Evolutionary conservation across 2,797 vertebrate genomes (phyloP), one percentile per base, ranked within the genome.

Genomic region (Parotocinclus haroldoi): DNA sequence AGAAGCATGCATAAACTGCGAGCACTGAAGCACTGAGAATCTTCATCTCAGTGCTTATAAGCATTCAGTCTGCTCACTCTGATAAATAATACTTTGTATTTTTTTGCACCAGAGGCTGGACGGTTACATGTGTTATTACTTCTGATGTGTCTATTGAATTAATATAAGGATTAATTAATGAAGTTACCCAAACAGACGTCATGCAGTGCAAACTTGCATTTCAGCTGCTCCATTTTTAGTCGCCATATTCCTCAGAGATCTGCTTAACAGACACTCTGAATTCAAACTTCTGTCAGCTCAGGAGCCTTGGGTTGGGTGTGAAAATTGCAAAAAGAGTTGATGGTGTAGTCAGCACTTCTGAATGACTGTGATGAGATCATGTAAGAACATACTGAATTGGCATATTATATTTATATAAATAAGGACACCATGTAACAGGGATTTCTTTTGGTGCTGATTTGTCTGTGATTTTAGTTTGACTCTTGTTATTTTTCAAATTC

Each of bases 351-450:
- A 48, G 13, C 11, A 12, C 13, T 50, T 50, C 14, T 17, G 12
- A 46, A 11, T 46, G 12, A 46, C 10, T 13, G 12, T 46, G n/a
- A 11, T 46, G 10, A 46, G 12, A 11, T 46, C 27, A 27, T 27
- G 10, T 42, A 48, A 48, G 16, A 58, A 74, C 12, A 57, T 46
- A 64, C 71, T 27, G 63, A 76, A 68, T 42, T 59, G 48, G 68
- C 57, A 71, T 42, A 27, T 5, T 27, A 52, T 71, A 74, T 68
- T 72, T 74, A 74, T 74, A 72, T 56, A 63, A 40, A 59, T 68
- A 64, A 68, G 74, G 57, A 66, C 56, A 68, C 58, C 39, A 42
- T 7, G 1, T 44, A 66, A 51, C 17, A 50, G 42, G 18, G 16
- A 42, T 52, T 64, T 49, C 19, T 51, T 40, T 46, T 57, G 58